Percentiles rank a stretch among this genome's conserved stretches.
Conservation (phyloP, 2,797 vertebrate species). For the Cacajao melanocephalus region DNA sequence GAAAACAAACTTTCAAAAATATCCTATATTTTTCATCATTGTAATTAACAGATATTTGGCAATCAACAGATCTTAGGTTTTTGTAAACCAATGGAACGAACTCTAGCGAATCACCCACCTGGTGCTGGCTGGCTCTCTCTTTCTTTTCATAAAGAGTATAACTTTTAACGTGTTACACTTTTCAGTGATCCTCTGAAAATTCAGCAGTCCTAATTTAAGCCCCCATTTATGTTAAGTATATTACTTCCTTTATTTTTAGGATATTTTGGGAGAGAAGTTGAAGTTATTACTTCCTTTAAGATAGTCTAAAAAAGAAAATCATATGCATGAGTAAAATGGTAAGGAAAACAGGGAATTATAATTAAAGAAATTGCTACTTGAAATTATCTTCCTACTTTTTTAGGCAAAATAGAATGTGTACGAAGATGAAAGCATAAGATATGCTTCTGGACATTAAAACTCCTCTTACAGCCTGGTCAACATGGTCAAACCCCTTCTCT, state of each 20-base stretch:
- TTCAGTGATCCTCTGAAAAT: not conserved
- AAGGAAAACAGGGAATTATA: not conserved
- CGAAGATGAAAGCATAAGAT: not conserved
- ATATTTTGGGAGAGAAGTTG: slow-evolving; percentile 15
- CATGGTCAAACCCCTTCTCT: not conserved
- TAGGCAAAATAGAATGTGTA: slow-evolving; percentile 1
- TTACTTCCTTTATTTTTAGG: slow-evolving; percentile 16
- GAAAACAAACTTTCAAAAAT: not conserved
- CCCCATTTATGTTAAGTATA: not conserved
- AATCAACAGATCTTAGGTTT: not conserved
- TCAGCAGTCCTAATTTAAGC: not conserved
- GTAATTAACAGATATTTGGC: slow-evolving; percentile 24
- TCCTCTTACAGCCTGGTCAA: not conserved
- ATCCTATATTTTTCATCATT: slow-evolving; percentile 3
- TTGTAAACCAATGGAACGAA: not conserved
- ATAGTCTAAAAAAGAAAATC: slow-evolving; percentile 8
- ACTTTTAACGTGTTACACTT: not conserved
- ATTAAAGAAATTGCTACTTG: slow-evolving; percentile 2
- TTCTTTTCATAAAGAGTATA: not conserved
- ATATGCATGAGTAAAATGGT: not conserved
- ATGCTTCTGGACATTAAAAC: slow-evolving; percentile 11
- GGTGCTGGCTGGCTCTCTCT: not conserved
- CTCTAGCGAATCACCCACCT: not conserved
- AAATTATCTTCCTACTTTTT: slow-evolving; percentile 3
- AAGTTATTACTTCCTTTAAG: not conserved